phyloP scores from a whole-genome alignment of 2,113 vertebrate species.

The Marcusenius ussheri region DNA sequence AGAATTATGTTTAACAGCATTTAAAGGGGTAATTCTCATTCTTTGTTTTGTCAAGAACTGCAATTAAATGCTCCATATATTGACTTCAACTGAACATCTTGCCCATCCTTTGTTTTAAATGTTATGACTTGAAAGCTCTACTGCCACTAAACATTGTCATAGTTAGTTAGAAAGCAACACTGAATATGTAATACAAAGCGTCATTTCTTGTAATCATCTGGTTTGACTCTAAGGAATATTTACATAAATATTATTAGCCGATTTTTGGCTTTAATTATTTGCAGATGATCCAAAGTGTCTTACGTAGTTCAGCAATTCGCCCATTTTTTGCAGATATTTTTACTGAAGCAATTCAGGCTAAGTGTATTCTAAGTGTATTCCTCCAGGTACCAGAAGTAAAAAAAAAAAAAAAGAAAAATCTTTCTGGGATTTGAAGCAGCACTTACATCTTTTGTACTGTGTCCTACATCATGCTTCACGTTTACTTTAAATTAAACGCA shows the following conservation, averaged over 20 bases:
- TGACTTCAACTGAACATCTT: neutral
- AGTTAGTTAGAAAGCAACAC: neutral
- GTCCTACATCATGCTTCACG: neutral
- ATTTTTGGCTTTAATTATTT: conserved; percentile 10
- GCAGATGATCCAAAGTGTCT: neutral
- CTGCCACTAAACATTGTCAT: neutral
- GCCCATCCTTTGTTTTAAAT: neutral
- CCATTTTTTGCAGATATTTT: conserved; percentile 3
- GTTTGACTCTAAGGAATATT: neutral
- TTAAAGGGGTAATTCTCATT: neutral
- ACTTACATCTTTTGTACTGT: neutral
- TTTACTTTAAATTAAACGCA: neutral
- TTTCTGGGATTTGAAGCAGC: neutral
- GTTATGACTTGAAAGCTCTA: neutral
- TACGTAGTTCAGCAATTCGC: neutral
- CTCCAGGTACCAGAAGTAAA: neutral
- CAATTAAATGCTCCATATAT: neutral
- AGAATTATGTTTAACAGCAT: neutral
- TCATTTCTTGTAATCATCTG: neutral
- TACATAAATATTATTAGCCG: neutral
- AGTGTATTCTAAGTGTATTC: neutral
- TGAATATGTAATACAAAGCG: neutral
- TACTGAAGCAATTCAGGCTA: conserved; percentile 9
- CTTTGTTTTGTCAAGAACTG: neutral
- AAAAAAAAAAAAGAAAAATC: neutral